Evolutionary conservation across 2,797 vertebrate species (phyloP).

Genomic region (Gadopsis bispinosus): DNA sequence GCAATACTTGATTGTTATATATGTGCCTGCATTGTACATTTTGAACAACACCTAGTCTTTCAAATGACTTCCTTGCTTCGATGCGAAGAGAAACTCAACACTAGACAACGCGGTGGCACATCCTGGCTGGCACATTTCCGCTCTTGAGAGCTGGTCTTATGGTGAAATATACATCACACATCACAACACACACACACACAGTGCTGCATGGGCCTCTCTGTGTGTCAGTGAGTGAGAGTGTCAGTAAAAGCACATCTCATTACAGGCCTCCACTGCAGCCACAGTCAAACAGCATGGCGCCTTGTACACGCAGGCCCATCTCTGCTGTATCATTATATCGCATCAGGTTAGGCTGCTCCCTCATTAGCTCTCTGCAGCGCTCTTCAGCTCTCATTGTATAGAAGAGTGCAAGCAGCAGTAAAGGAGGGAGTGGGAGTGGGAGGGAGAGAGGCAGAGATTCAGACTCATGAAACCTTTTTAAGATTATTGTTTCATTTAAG

Average conservation of each 20-base stretch:
- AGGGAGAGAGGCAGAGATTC: not conserved
- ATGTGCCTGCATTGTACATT: not conserved
- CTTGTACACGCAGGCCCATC: slow-evolving; percentile 39
- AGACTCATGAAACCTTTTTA: not conserved
- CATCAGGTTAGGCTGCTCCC: slow-evolving; percentile 55
- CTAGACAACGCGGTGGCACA: not conserved
- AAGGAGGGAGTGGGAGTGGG: not conserved
- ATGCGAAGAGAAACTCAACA: slow-evolving; percentile 9
- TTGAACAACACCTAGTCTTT: no score
- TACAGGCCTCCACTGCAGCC: slow-evolving; percentile 59
- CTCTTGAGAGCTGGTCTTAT: slow-evolving; percentile 17
- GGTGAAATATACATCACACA: slow-evolving; percentile 62
- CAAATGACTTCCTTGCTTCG: not conserved
- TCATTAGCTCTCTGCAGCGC: slow-evolving; percentile 58
- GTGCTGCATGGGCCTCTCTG: slow-evolving; percentile 34
- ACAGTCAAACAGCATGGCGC: slow-evolving; percentile 55
- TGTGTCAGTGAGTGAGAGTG: slow-evolving; percentile 35
- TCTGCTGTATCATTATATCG: slow-evolving; percentile 56
- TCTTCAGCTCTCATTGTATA: slow-evolving; percentile 28
- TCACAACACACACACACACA: slow-evolving; percentile 19
- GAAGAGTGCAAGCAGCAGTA: slow-evolving; percentile 14
- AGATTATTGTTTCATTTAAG: slow-evolving; percentile 10
- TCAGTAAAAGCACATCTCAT: slow-evolving; percentile 60
- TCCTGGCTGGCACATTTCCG: slow-evolving; percentile 28
- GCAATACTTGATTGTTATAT: not conserved